Conservation (phyloP, 2,797 vertebrate genomes). For the Sebastes jordani region DNA sequence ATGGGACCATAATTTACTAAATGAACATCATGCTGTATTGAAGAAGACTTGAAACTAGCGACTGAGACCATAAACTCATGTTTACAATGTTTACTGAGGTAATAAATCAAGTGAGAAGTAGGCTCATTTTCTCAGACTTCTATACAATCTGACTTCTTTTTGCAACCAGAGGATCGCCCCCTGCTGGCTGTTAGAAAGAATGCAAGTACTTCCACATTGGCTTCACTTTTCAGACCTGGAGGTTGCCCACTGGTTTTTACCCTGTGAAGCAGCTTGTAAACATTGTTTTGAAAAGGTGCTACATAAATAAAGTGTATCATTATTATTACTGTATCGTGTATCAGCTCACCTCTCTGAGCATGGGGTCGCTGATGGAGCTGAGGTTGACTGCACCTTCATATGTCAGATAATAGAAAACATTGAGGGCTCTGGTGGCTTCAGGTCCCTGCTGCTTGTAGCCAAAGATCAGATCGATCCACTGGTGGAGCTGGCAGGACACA, state of each 20-base stretch:
- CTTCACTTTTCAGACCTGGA: no score
- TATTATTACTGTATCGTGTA: neutral
- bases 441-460: slow-evolving; percentile 98
- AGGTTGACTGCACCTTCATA: slow-evolving; percentile 95
- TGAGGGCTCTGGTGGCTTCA: slow-evolving; percentile 92
- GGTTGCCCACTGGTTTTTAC: neutral
- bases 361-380: slow-evolving; percentile 90
- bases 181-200: no score
- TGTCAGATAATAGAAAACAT: slow-evolving; percentile 97
- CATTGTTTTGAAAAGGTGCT: neutral
- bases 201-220: no score
- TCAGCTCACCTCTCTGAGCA: slow-evolving; percentile 91
- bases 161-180: no score
- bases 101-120: no score
- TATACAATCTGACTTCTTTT: accelerated
- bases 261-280: neutral
- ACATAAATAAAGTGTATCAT: neutral
- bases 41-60: no score
- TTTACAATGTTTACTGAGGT: no score
- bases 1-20: no score
- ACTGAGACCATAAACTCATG: no score
- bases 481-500: slow-evolving; percentile 98
- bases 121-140: no score
- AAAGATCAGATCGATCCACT: slow-evolving; percentile 99
- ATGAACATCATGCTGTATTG: no score